Percentiles rank a stretch among this genome's conserved stretches.
Conservation (phyloP, 1,140 invertebrate genomes). For the Drosophila arizonae region DNA sequence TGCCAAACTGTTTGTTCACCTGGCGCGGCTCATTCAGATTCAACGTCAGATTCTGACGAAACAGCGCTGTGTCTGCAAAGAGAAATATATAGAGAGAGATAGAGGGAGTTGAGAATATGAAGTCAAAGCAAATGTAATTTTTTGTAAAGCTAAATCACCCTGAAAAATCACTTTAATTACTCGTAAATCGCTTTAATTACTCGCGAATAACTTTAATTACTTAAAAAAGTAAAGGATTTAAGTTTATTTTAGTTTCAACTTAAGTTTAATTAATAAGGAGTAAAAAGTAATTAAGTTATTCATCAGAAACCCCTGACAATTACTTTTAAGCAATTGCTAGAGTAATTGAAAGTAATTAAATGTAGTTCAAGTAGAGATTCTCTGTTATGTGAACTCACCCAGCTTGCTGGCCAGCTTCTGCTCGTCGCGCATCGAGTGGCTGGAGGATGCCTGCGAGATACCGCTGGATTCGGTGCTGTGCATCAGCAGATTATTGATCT, state of each 20-base stretch:
- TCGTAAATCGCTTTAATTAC: conserved; percentile 5
- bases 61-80: conserved; percentile 80
- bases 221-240: too few relatives aligned
- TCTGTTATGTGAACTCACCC: conserved; percentile 49
- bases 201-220: neutral
- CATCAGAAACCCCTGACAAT: too few relatives aligned
- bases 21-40: conserved; percentile 86
- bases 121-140: too few relatives aligned
- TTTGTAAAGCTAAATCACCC: too few relatives aligned
- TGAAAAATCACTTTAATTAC: conserved; percentile 1
- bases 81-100: neutral
- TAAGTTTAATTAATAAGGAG: too few relatives aligned
- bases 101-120: neutral
- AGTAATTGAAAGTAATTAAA: neutral
- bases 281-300: neutral
- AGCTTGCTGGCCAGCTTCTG: conserved; percentile 83
- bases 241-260: too few relatives aligned
- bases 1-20: conserved; percentile 75
- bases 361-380: neutral
- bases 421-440: conserved; percentile 89
- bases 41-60: conserved; percentile 88
- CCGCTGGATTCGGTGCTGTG: conserved; percentile 86
- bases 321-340: too few relatives aligned
- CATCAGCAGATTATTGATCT: conserved; percentile 78
- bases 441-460: conserved; percentile 90